phyloP scores from a whole-genome alignment of 2,113 vertebrate genomes.

The Prolemur simus region DNA sequence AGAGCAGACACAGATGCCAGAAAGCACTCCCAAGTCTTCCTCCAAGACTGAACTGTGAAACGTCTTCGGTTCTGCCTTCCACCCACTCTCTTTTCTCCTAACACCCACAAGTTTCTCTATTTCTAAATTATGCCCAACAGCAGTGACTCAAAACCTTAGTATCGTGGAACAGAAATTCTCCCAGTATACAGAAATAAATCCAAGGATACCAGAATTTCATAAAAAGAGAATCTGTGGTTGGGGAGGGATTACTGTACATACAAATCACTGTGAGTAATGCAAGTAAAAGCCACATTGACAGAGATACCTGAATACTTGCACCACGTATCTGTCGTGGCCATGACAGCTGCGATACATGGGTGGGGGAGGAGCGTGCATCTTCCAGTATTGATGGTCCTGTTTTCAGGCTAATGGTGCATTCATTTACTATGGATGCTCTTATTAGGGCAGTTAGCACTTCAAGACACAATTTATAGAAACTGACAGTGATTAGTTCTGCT shows the following conservation, averaged over 20 bases:
- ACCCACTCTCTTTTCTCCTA: neutral
- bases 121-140: conserved; percentile 56
- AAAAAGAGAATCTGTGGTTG: conserved; percentile 61
- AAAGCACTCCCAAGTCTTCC: neutral
- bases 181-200: conserved; percentile 59
- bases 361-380: neutral
- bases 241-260: conserved; percentile 17
- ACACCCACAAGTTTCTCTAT: conserved; percentile 35
- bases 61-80: neutral
- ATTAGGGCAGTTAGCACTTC: conserved; percentile 65
- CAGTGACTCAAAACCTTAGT: conserved; percentile 52
- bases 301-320: neutral
- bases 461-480: conserved; percentile 56
- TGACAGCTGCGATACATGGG: neutral
- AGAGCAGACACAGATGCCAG: neutral
- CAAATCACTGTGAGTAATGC: neutral
- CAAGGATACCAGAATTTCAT: conserved; percentile 65
- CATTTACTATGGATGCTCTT: conserved; percentile 38
- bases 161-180: conserved; percentile 54
- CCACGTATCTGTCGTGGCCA: neutral
- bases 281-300: neutral
- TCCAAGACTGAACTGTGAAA: neutral
- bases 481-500: conserved; percentile 40
- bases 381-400: neutral
- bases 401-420: conserved; percentile 48